These are phyloP conservation scores for Orthosia incerta DNA, from an alignment of 2,888 invertebrate genomes.

Conservation along the genomic window DNA sequence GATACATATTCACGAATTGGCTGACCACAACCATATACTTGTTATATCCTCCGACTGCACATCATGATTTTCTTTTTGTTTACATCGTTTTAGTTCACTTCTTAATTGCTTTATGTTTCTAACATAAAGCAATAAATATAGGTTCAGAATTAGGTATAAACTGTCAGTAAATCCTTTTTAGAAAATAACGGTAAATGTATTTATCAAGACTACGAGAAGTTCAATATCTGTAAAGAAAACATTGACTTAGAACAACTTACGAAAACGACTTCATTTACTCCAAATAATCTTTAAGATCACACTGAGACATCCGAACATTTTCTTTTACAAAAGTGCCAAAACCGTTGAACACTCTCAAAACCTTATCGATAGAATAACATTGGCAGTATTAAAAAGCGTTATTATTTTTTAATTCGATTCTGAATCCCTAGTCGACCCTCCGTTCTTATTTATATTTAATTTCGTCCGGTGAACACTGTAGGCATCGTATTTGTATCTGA, in stretches of 20 bases:
- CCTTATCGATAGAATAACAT: constrained; percentile 63
- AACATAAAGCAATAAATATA: background rate
- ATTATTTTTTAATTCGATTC: constrained; percentile 84
- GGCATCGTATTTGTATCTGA: constrained; percentile 67
- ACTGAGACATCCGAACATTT: constrained; percentile 12
- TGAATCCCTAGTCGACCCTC: constrained; percentile 74
- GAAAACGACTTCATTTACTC: constrained; percentile 10
- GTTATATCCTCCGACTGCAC: too few species aligned
- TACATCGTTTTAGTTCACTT: too few species aligned
- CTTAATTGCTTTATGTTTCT: background rate
- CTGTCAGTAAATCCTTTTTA: background rate
- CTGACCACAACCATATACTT: too few species aligned
- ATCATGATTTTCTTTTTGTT: too few species aligned
- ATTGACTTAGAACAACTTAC: constrained; percentile 19
- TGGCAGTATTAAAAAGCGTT: constrained; percentile 64
- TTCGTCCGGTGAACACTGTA: constrained; percentile 70
- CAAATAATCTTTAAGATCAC: constrained; percentile 23
- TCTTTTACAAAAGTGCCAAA: constrained; percentile 28
- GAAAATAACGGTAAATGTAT: background rate
- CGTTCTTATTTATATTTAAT: constrained; percentile 84
- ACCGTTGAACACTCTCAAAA: constrained; percentile 31
- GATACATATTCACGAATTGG: too few species aligned
- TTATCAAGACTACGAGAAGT: background rate
- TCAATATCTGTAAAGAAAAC: background rate
- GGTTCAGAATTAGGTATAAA: background rate